phyloP scores from a whole-genome alignment of 2,113 vertebrate species.

The Opisthocomus hoazin region DNA sequence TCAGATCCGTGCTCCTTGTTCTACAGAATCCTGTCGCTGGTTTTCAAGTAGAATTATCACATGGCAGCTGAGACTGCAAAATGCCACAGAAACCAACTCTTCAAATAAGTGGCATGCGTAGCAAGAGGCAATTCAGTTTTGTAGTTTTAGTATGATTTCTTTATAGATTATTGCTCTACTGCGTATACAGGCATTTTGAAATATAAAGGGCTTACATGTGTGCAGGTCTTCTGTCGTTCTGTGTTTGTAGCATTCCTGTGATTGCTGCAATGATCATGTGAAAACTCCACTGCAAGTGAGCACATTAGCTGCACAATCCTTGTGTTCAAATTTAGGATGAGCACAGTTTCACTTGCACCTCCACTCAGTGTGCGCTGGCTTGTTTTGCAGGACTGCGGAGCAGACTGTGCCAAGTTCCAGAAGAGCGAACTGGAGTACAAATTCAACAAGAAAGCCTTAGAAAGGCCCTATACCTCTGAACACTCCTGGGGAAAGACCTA shows the following conservation, averaged over 20 bases:
- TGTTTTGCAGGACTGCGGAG: slow-evolving; percentile 85
- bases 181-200: background rate
- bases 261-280: background rate
- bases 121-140: background rate
- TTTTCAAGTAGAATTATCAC: background rate
- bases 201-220: background rate
- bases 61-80: background rate
- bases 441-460: slow-evolving; percentile 88
- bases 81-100: background rate
- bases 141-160: background rate
- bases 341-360: background rate
- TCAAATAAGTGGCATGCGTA: background rate
- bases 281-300: background rate
- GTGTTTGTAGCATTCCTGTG: background rate
- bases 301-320: background rate
- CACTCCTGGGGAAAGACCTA: slow-evolving; percentile 95
- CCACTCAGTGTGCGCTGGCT: background rate
- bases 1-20: background rate
- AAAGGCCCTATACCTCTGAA: slow-evolving; percentile 82
- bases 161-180: background rate
- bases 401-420: slow-evolving; percentile 97
- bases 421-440: slow-evolving; percentile 94
- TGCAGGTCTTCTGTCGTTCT: background rate
- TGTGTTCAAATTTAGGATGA: background rate
- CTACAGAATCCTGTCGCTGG: background rate